Conservation (phyloP, 2,888 invertebrate genomes). For the Cordilura impudica region DNA sequence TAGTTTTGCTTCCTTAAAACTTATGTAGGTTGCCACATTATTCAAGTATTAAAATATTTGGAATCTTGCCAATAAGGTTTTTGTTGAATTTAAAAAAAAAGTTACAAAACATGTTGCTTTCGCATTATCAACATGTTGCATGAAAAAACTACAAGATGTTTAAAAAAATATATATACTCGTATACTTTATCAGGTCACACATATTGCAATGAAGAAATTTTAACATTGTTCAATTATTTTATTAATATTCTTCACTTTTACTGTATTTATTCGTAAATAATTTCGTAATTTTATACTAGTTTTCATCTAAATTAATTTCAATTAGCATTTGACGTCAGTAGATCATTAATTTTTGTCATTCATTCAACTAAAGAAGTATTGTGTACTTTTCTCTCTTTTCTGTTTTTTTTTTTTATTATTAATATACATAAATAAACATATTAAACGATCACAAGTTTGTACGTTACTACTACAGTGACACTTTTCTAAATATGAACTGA, state of each 20-base stretch:
- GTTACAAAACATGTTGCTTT: too few species aligned
- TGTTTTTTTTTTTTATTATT: constrained; percentile 45
- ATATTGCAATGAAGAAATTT: neutral
- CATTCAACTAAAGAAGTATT: constrained; percentile 34
- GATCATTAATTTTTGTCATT: constrained; percentile 50
- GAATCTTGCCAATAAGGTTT: too few species aligned
- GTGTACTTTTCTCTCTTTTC: constrained; percentile 13
- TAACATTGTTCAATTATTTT: too few species aligned
- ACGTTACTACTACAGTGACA: neutral
- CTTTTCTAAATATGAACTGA: constrained; percentile 28
- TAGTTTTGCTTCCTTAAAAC: too few species aligned
- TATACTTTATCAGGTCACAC: too few species aligned
- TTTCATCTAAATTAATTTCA: constrained; percentile 61
- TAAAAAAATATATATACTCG: too few species aligned
- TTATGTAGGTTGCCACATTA: too few species aligned
- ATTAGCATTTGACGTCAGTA: constrained; percentile 62
- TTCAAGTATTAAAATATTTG: too few species aligned
- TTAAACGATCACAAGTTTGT: constrained; percentile 57
- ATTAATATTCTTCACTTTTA: neutral
- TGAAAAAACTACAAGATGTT: too few species aligned
- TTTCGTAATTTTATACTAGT: constrained; percentile 47
- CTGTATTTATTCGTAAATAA: constrained; percentile 25
- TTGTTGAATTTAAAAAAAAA: too few species aligned
- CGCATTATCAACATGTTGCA: constrained; percentile 9
- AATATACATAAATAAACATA: constrained; percentile 62